Conservation (phyloP, 2,797 vertebrate species). For the Setipinna tenuifilis region DNA sequence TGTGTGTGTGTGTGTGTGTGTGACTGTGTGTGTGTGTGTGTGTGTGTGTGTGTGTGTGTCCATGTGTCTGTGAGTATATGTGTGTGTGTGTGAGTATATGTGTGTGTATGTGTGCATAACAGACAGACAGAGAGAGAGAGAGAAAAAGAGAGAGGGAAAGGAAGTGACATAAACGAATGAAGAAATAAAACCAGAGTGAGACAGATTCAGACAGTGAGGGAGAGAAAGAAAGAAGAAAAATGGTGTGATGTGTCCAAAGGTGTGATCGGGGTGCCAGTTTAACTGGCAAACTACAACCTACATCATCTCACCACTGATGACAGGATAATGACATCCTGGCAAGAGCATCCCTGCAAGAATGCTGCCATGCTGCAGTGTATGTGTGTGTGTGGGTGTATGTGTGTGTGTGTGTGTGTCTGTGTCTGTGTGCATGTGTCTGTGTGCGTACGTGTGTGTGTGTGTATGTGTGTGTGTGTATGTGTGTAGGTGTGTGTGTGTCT, state of each 20-base stretch:
- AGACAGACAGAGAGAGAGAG: background rate
- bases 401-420: too few species aligned
- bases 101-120: background rate
- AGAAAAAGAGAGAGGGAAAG: background rate
- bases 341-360: background rate
- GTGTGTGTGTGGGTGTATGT: background rate
- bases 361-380: background rate
- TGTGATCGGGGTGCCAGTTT: conserved; percentile 8
- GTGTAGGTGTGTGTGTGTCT: background rate
- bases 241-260: background rate
- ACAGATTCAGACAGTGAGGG: background rate
- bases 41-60: background rate
- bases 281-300: background rate
- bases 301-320: background rate
- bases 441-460: background rate
- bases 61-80: too few species aligned
- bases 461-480: conserved; percentile 19
- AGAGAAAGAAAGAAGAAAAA: background rate
- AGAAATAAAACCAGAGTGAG: background rate
- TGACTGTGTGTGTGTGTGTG: background rate
- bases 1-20: background rate
- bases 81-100: conserved; percentile 1
- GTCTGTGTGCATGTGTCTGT: background rate
- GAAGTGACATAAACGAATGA: background rate
- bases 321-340: conserved; percentile 16